A percentile compares a stretch with the other conserved stretches of the same genome.
Conservation (phyloP, 2,888 invertebrate species). For the Parnassius glacialis region DNA sequence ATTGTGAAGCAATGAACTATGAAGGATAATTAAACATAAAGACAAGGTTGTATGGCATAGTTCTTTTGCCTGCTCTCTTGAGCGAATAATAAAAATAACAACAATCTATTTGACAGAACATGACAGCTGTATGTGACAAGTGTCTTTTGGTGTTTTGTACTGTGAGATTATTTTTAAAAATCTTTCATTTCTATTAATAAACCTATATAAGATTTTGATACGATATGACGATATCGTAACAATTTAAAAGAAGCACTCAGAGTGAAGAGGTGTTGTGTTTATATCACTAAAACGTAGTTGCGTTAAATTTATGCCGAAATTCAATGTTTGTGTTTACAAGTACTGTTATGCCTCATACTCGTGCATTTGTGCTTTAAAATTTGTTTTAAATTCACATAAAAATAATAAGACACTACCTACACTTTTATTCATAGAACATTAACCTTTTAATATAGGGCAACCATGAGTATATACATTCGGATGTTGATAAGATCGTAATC, state of each 20-base stretch:
- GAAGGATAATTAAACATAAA: too few relatives aligned
- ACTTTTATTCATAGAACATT: conserved; percentile 24
- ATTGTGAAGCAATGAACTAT: too few relatives aligned
- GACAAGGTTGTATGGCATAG: too few relatives aligned
- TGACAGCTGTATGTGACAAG: conserved; percentile 33
- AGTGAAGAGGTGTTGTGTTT: conserved; percentile 51
- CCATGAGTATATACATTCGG: conserved; percentile 11
- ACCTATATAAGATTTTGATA: conserved; percentile 59
- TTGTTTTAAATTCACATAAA: conserved; percentile 17
- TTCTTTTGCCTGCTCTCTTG: too few relatives aligned
- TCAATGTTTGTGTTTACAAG: conserved; percentile 44
- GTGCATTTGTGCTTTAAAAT: conserved; percentile 35
- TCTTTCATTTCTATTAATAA: conserved; percentile 69
- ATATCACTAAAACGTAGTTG: conserved; percentile 45
- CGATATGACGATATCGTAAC: conserved; percentile 52
- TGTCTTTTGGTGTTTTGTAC: conserved; percentile 28
- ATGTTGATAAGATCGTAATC: conserved; percentile 49
- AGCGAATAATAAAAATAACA: too few relatives aligned
- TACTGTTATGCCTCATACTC: conserved; percentile 36
- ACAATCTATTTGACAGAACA: too few relatives aligned
- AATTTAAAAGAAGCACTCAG: conserved; percentile 49
- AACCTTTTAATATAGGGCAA: conserved; percentile 4
- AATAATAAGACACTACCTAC: conserved; percentile 6
- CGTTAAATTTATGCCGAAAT: conserved; percentile 42
- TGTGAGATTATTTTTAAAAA: conserved; percentile 67